Conservation (phyloP, 2,888 invertebrate species). For the Caprella mutica region DNA sequence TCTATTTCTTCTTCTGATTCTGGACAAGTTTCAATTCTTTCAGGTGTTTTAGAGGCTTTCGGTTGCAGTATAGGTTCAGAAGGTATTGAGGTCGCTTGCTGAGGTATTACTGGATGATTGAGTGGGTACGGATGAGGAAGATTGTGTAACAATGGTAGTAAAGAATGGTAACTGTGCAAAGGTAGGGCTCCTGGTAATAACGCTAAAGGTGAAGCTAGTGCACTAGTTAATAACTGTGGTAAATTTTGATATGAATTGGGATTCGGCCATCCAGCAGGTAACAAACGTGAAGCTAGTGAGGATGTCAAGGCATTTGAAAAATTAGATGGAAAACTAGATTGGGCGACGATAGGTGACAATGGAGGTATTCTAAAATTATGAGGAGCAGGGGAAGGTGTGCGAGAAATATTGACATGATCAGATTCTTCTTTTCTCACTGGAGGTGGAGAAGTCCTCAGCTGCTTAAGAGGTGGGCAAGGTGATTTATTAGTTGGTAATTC, state of each 20-base stretch:
- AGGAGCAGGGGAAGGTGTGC: not conserved
- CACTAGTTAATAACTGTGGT: not conserved
- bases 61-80: no score
- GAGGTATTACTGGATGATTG: no score
- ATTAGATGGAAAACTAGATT: no score
- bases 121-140: constrained; percentile 1
- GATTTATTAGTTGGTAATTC: no score
- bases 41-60: no score
- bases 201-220: not conserved
- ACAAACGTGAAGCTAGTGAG: constrained; percentile 3
- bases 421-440: not conserved
- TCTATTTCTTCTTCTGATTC: no score
- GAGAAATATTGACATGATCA: not conserved
- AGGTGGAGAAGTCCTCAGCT: no score
- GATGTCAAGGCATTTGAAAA: not conserved
- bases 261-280: constrained; percentile 24
- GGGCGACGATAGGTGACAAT: no score
- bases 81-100: no score
- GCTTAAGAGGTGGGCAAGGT: no score
- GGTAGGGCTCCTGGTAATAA: not conserved
- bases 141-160: constrained; percentile 1
- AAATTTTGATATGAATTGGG: constrained; percentile 6
- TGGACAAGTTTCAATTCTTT: no score
- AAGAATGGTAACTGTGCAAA: not conserved
- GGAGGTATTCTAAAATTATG: no score